Base-by-base conservation (phyloP, 2,888 invertebrate species). In the Masnerella sp. region DNA sequence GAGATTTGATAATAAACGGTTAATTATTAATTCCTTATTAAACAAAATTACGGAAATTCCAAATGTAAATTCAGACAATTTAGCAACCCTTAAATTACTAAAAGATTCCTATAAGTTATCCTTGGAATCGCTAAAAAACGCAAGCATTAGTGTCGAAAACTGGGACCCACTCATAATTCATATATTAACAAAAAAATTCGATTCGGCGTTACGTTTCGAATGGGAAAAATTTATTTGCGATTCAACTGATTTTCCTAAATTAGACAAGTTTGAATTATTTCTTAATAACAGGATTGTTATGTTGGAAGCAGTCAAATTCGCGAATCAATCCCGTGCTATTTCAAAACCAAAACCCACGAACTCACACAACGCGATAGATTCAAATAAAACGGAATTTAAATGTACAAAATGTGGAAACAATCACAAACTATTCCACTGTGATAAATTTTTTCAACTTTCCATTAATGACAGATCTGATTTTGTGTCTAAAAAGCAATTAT, bases 161-260 rank as follows among this genome's bases (percentile, higher is more conserved):
- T 34, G 34, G 34, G 34, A 34, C 34, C 34, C 34, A n/a, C 3
- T 34, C 1, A 11, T 34, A n/a, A 34, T 34, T 34, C 34, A 34
- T 11, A n/a, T 34, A n/a, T 1, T 34, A 1, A 5, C 1, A 4
- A 5, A 11, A 2, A 34, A 34, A 11, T n/a, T 34, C 2, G 34
- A 34, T 5, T 5, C 5, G 3, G 11, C 9, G 9, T n/a, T 34
- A 11, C 9, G 34, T 2, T 5, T 1, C 9, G 34, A 34, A 2
- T 34, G 34, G 34, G 34, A 2, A 11, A 8, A 3, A 5, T 34
- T 1, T 11, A n/a, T 34, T 5, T 8, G n/a, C 1, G 5, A 8
- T 11, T 5, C 9, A 34, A 5, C n/a, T 11, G 11, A 34, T 1
- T 5, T 34, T 11, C 34, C 34, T n/a, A 5, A 2, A 11, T 5